Evolutionary conservation across 2,797 vertebrate genomes (phyloP), one percentile per base, ranked within the genome.

Genomic region (Spea hammondii): DNA sequence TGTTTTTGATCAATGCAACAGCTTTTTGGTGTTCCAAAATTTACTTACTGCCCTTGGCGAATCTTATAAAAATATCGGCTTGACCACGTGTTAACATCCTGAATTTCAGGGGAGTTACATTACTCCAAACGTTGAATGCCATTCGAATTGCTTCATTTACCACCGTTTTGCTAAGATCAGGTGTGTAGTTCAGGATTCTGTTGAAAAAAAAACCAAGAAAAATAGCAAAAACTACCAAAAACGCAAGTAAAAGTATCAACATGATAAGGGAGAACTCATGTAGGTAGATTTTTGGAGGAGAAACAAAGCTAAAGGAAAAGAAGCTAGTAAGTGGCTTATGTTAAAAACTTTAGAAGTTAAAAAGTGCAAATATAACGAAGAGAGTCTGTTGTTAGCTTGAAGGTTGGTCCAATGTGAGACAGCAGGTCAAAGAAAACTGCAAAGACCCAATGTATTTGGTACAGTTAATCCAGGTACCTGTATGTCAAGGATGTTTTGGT

Each of bases 401-500:
- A 8, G 7, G 7, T 5, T 53, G 51, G 7, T 53, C 7, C 4
- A 3, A 53, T 53, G 51, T 53, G 32, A 53, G 51, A 53, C 51
- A 53, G 32, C 32, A 32, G 32, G 32, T 32, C 32, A 32, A 32
- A 32, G 32, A 32, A 32, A 32, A 32, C 32, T 32, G 32, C 32
- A 32, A 32, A 32, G 32, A 32, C 32, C 59, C 6, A 45, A 44
- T 8, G 12, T 12, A 32, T 32, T 32, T 32, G 32, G 32, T 32
- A 32, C 2, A 32, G 32, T 32, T 32, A 32, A 32, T 32, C 32
- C n/a, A 4, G 48, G 45, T 48, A 95, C 94, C 74, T 93, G 90
- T 96, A 96, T 14, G 94, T 94, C 72, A 96, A 78, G 0, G 65
- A 3, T 32, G n/a, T 88, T 75, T 90, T 93, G 10, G 0, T 0